Conservation (phyloP, 2,888 invertebrate genomes). For the Glomeris marginata region DNA sequence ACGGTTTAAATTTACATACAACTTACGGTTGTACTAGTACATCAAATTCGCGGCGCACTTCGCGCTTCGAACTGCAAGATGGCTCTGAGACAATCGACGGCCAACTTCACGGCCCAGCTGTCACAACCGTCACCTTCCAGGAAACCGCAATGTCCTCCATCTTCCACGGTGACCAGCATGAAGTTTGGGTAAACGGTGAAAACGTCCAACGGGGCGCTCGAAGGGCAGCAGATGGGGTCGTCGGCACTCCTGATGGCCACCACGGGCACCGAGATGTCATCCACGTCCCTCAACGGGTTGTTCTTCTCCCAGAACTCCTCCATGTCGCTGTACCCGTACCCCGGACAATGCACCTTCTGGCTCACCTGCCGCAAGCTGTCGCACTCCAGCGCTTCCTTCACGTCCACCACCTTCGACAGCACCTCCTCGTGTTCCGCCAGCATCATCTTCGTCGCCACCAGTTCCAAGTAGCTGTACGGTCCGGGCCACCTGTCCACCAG, state of each 20-base stretch:
- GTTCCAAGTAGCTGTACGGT: constrained; percentile 20
- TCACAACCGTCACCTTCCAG: constrained; percentile 17
- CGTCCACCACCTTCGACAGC: constrained; percentile 20
- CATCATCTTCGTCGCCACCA: constrained; percentile 20
- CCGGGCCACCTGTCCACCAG: constrained; percentile 6
- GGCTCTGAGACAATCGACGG: constrained; percentile 11
- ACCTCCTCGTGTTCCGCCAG: constrained; percentile 21
- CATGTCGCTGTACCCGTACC: constrained; percentile 19
- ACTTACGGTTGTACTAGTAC: no score
- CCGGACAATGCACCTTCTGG: constrained; percentile 22
- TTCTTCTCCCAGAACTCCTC: constrained; percentile 25
- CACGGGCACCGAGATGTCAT: constrained; percentile 26
- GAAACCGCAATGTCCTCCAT: constrained; percentile 28
- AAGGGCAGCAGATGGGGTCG: constrained; percentile 23
- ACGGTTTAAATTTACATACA: no score
- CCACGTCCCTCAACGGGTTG: constrained; percentile 26
- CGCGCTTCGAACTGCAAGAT: constrained; percentile 8
- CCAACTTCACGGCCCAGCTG: constrained; percentile 9
- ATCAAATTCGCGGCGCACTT: no score
- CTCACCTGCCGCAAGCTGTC: constrained; percentile 23
- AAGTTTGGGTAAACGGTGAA: constrained; percentile 25
- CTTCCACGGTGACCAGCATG: constrained; percentile 23
- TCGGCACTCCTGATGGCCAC: constrained; percentile 25
- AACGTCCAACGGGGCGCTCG: constrained; percentile 24
- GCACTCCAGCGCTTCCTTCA: constrained; percentile 19